Conservation (phyloP, 2,113 vertebrate genomes). For the Aythya baeri region DNA sequence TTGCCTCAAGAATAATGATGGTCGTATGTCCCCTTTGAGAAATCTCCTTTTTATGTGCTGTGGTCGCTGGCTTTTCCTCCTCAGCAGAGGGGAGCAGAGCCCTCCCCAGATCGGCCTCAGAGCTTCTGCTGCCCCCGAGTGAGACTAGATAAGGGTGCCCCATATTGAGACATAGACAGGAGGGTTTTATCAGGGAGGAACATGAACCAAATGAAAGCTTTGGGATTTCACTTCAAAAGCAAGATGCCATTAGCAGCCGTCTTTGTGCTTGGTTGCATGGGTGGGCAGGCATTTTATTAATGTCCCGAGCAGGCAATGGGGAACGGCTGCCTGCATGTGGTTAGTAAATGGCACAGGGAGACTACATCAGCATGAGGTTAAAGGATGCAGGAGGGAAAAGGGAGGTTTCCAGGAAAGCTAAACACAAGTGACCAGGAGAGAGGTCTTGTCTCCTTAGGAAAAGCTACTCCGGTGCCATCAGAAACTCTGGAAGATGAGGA, state of each 20-base stretch:
- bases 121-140: constrained; percentile 33
- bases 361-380: not conserved
- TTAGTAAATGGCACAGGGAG: not conserved
- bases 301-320: not conserved
- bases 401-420: not conserved
- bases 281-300: constrained; percentile 41
- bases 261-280: constrained; percentile 26
- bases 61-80: not conserved
- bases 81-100: not conserved
- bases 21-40: not conserved
- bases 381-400: not conserved
- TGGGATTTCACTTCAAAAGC: constrained; percentile 60
- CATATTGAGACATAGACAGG: constrained; percentile 37
- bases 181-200: constrained; percentile 61
- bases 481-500: not conserved
- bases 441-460: not conserved
- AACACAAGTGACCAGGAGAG: not conserved
- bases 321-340: not conserved
- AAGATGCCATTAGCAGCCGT: constrained; percentile 53
- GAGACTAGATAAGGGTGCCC: constrained; percentile 57
- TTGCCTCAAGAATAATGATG: not conserved
- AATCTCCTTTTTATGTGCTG: not conserved
- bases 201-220: constrained; percentile 54
- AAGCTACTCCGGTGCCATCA: not conserved
- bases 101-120: not conserved